Percentiles rank a stretch among this genome's conserved stretches.
Conservation (phyloP, 2,888 invertebrate species). For the Cryptophagus acutangulus region DNA sequence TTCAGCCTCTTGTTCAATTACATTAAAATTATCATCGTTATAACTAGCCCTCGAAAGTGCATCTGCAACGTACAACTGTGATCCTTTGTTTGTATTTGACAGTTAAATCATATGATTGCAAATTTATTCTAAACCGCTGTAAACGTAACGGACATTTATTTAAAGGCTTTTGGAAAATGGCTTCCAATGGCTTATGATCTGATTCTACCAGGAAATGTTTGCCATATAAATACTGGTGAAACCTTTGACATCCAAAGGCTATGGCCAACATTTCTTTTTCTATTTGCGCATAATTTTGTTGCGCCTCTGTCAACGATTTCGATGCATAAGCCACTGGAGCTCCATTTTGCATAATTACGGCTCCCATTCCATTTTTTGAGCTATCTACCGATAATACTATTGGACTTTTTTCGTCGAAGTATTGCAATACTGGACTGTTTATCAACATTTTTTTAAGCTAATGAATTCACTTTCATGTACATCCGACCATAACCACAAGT, state of each 20-base stretch:
- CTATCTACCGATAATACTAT: conserved; percentile 22
- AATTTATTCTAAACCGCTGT: conserved; percentile 14
- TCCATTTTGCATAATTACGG: conserved; percentile 25
- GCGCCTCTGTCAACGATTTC: conserved; percentile 18
- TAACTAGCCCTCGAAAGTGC: conserved; percentile 27
- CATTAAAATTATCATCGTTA: conserved; percentile 12
- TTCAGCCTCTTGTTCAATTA: conserved; percentile 5
- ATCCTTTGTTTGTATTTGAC: conserved; percentile 30
- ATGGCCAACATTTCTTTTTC: conserved; percentile 31
- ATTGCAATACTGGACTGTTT: conserved; percentile 13
- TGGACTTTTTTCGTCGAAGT: conserved; percentile 11
- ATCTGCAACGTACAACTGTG: conserved; percentile 32
- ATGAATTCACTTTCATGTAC: conserved; percentile 12
- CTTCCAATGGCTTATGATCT: conserved; percentile 30
- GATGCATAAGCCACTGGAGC: conserved; percentile 29
- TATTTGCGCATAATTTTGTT: conserved; percentile 28
- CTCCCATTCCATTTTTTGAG: conserved; percentile 20
- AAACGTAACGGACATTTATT: conserved; percentile 10
- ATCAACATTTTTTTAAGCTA: conserved; percentile 12
- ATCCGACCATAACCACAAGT: conserved; percentile 12
- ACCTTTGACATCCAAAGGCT: conserved; percentile 22
- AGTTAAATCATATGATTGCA: conserved; percentile 16
- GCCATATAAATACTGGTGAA: conserved; percentile 27
- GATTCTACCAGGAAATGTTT: conserved; percentile 22
- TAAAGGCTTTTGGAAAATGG: conserved; percentile 26